phyloP scores from a whole-genome alignment of 2,113 vertebrate genomes.

The Laticauda laticaudata region DNA sequence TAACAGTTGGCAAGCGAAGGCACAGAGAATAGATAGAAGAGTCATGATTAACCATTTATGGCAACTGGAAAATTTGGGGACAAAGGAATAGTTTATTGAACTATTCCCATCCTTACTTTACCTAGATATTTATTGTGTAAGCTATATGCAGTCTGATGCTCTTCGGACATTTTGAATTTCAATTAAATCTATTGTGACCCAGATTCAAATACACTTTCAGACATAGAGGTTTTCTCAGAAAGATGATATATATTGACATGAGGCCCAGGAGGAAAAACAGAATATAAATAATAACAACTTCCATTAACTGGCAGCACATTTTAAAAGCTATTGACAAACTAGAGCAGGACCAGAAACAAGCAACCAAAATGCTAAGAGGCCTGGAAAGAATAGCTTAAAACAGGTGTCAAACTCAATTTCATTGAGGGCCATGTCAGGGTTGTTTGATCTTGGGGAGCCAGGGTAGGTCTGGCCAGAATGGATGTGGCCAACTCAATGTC shows the following conservation, averaged over 20 bases:
- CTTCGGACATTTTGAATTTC: not conserved
- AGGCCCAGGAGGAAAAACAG: not conserved
- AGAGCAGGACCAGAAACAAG: not conserved
- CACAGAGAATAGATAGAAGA: not conserved
- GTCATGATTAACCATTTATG: not conserved
- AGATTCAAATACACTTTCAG: not conserved
- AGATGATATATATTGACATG: not conserved
- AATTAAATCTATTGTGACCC: not conserved
- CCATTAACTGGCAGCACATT: not conserved
- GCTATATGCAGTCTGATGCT: not conserved
- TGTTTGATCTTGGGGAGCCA: too few relatives aligned
- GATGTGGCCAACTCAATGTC: too few relatives aligned
- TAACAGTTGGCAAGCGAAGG: not conserved
- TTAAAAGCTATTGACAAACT: not conserved
- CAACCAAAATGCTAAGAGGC: not conserved
- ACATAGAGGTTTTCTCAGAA: not conserved
- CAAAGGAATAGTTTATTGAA: slow-evolving; percentile 30
- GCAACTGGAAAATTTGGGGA: not conserved
- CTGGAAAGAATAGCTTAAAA: not conserved
- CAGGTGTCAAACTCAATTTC: too few relatives aligned
- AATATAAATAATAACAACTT: not conserved
- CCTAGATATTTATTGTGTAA: slow-evolving; percentile 19
- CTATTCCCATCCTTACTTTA: slow-evolving; percentile 46
- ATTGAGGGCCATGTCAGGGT: too few relatives aligned
- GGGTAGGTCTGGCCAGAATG: too few relatives aligned